phyloP scores from a whole-genome alignment of 2,797 vertebrate genomes.

The Cercopithecus mitis region DNA sequence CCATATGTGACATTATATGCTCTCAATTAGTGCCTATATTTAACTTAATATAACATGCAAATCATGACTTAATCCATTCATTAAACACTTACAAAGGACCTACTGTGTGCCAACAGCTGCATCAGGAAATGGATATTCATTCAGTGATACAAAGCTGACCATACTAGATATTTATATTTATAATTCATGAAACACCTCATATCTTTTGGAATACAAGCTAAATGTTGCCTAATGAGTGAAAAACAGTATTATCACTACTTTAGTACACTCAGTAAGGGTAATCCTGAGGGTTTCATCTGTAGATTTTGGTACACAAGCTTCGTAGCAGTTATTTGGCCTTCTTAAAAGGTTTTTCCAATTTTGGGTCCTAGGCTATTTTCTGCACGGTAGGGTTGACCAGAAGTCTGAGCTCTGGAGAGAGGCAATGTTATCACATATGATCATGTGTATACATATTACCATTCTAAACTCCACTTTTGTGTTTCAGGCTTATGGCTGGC shows the following conservation, averaged over 20 bases:
- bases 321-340: background rate
- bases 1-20: background rate
- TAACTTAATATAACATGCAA: background rate
- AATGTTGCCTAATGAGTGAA: background rate
- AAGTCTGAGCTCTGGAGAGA: background rate
- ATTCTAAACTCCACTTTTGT: slow-evolving; percentile 72
- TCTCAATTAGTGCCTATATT: slow-evolving; percentile 6
- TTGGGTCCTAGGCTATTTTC: background rate
- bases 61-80: slow-evolving; percentile 17
- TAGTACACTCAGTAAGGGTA: background rate
- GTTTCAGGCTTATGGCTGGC: slow-evolving; percentile 95
- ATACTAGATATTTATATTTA: background rate
- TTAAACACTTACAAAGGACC: background rate
- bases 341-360: background rate
- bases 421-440: background rate
- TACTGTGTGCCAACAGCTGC: background rate
- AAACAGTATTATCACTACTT: background rate
- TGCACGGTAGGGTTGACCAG: background rate
- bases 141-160: background rate
- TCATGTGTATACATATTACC: background rate
- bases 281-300: background rate
- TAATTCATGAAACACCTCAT: background rate
- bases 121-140: background rate
- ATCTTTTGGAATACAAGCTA: background rate
- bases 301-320: background rate